A percentile compares a stretch with the other conserved stretches of the same genome.
Evolutionary conservation across 2,888 invertebrate species (phyloP).

Genomic region (Idaea straminata): DNA sequence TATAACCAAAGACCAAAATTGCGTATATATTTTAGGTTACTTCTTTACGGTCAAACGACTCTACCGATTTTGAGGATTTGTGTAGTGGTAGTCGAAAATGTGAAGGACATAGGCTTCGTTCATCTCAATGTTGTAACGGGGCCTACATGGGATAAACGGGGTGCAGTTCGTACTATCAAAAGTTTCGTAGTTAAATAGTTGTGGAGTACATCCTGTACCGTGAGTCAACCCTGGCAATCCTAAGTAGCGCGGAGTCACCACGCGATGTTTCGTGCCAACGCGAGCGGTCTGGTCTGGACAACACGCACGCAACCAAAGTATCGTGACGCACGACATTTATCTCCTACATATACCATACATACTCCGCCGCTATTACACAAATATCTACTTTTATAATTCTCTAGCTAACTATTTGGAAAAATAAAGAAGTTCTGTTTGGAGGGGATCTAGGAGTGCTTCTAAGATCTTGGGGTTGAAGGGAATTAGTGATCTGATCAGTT

Average conservation of each 20-base stretch:
- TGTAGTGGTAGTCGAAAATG: too few species aligned
- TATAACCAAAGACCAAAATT: too few species aligned
- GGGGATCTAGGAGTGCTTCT: too few species aligned
- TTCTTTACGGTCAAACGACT: too few species aligned
- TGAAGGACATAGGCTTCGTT: too few species aligned
- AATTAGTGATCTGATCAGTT: too few species aligned
- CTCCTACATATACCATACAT: neutral
- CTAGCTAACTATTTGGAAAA: neutral
- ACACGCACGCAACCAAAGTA: neutral
- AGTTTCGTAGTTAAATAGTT: conserved; percentile 4
- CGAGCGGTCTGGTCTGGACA: neutral
- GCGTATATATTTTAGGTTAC: too few species aligned
- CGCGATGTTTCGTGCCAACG: neutral
- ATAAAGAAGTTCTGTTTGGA: too few species aligned
- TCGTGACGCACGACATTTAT: neutral
- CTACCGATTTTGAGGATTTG: too few species aligned
- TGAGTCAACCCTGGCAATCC: neutral
- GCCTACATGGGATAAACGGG: neutral
- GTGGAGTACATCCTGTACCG: neutral
- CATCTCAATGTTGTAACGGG: too few species aligned
- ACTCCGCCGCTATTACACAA: neutral
- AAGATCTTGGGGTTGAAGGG: too few species aligned
- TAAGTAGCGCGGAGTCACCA: neutral
- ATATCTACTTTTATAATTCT: neutral
- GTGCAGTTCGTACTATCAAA: neutral